Conservation (phyloP, 2,888 invertebrate genomes). For the Dorcus parallelipipedus region DNA sequence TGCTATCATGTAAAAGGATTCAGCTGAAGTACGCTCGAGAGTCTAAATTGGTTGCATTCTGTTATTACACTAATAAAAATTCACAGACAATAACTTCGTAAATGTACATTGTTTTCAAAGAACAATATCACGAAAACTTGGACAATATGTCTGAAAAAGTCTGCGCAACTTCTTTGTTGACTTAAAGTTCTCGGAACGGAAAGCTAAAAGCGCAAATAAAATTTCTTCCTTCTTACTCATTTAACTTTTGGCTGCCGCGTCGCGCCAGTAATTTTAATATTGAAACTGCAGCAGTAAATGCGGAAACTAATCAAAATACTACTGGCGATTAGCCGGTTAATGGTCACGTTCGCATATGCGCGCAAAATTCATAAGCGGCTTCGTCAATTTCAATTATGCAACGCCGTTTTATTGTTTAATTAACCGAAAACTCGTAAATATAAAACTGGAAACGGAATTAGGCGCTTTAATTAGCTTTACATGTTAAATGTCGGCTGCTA, state of each 20-base stretch:
- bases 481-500: constrained; percentile 11
- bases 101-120: background rate
- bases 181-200: background rate
- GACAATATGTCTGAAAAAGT: background rate
- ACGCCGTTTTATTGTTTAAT: constrained; percentile 9
- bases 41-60: background rate
- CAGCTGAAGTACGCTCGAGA: no score
- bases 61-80: background rate
- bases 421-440: constrained; percentile 8
- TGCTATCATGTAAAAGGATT: no score
- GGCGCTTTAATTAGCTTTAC: constrained; percentile 12
- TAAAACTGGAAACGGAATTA: constrained; percentile 12
- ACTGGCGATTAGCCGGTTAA: no score
- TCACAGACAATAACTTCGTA: background rate
- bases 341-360: background rate
- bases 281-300: no score
- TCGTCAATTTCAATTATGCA: constrained; percentile 6
- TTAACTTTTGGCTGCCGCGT: background rate
- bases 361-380: background rate
- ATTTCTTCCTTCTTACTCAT: background rate
- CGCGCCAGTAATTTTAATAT: background rate
- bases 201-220: background rate
- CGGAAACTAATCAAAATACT: no score
- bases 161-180: background rate
- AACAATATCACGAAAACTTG: background rate